Conservation (phyloP, 2,113 vertebrate genomes). For the Potamarius usumacintae region DNA sequence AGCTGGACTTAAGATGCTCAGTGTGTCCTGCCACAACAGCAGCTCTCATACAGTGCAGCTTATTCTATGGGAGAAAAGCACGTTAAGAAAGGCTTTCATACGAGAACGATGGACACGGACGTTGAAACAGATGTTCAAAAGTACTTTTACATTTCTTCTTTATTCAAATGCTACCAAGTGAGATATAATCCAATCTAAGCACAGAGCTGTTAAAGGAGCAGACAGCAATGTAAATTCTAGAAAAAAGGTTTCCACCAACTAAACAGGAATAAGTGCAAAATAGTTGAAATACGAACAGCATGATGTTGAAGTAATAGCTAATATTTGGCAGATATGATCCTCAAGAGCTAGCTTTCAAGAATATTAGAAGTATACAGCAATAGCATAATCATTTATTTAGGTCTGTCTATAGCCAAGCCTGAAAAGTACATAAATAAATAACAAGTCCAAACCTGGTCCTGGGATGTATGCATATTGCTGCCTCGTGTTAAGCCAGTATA, state of each 20-base stretch:
- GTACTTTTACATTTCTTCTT: neutral
- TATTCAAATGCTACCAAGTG: neutral
- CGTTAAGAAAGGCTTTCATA: constrained; percentile 7
- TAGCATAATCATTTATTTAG: neutral
- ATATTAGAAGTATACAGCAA: neutral
- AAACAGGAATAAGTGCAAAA: neutral
- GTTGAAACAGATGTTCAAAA: neutral
- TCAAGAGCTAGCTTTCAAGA: neutral
- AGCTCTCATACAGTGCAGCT: constrained; percentile 9
- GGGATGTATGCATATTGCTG: no score
- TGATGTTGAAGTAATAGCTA: neutral
- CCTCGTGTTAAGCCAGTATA: no score
- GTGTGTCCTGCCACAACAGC: constrained; percentile 38
- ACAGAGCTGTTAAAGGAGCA: neutral
- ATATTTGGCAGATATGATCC: neutral
- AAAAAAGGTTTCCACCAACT: neutral
- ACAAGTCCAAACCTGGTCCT: no score
- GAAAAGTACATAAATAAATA: no score
- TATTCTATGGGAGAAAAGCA: neutral
- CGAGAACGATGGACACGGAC: neutral
- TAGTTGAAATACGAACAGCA: neutral
- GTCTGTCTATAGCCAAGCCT: neutral
- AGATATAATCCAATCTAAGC: neutral
- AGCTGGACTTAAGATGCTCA: constrained; percentile 67
- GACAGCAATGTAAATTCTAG: neutral